A percentile compares a stretch with the other conserved stretches of the same genome.
phyloP scores from a whole-genome alignment of 2,113 vertebrate species.

The Hippocampus guttulatus region DNA sequence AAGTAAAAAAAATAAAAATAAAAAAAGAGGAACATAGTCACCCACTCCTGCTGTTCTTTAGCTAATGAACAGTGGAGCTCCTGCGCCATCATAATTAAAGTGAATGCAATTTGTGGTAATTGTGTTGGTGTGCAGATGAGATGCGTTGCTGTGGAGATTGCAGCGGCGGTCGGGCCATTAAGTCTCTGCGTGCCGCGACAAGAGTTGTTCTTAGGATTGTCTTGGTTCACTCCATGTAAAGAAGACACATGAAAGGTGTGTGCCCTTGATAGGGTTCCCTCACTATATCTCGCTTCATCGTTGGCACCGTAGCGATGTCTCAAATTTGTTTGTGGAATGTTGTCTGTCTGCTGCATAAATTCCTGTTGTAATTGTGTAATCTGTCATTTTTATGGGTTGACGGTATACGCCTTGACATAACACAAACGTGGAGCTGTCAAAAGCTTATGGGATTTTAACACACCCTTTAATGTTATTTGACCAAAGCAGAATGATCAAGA shows the following conservation, averaged over 20 bases:
- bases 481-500: not conserved
- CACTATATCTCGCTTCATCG: not conserved
- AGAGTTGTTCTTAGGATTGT: constrained; percentile 21
- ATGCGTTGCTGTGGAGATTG: constrained; percentile 36
- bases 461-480: not conserved
- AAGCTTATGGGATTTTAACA: no score
- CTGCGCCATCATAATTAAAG: constrained; percentile 53
- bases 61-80: constrained; percentile 53
- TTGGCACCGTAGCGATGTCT: not conserved
- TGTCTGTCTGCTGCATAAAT: not conserved
- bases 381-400: not conserved
- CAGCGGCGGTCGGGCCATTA: constrained; percentile 21
- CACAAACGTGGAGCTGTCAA: no score
- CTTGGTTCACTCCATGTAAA: constrained; percentile 11
- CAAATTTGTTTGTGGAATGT: not conserved
- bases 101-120: constrained; percentile 53
- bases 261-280: not conserved
- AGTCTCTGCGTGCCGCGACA: constrained; percentile 9
- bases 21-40: constrained; percentile 9
- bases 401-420: no score
- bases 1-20: not conserved
- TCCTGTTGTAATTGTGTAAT: not conserved
- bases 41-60: constrained; percentile 34
- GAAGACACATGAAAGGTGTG: not conserved
- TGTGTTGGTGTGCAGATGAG: constrained; percentile 40